Base-by-base conservation (phyloP, 2,113 vertebrate genomes). In the Crotophaga sulcirostris region DNA sequence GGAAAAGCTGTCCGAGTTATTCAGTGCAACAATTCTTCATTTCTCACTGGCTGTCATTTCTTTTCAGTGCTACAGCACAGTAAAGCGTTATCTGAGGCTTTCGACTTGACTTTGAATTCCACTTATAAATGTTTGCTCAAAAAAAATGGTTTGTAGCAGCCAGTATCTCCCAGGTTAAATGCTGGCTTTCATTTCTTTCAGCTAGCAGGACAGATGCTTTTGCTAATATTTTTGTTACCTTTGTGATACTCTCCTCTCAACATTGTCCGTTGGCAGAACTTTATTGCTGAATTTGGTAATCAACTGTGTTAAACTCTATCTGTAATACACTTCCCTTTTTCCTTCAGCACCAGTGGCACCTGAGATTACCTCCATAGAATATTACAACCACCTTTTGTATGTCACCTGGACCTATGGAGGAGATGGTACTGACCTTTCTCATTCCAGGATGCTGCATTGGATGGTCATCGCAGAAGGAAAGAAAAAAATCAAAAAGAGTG, bases 371-470 rank as follows among this genome's bases (percentile, higher is more conserved):
- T 98, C 98, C 0, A 97, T 99, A 81, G 98, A 99, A 42, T 99
- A 99, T 90, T 98, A 98, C 52, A 98, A 99, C 31, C 99, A 98
- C 26, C 95, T 99, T 12, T 84, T 99, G 78, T 99, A 98, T 0
- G 66, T 99, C 74, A 98, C 98, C 69, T 99, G 99, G 99, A 98
- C 96, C 3, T 99, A 99, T 3, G 99, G 99, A 3, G 99, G 99
- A 76, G 98, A 98, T 89, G 98, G 98, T 36, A 98, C 99, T 9
- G 99, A 99, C 92, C 98, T 99, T 60, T 99, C 99, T 2, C 99
- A 99, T 96, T 99, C 99, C 66, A 98, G 99, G 67, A 98, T 99
- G 98, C 96, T 99, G 25, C 99, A 99, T 92, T 99, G 99, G 99
- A 98, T 99, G 98, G 98, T 99, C 8, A 94, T 98, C 28, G 99